Conservation (phyloP, 2,797 vertebrate species). For the Pampus argenteus region DNA sequence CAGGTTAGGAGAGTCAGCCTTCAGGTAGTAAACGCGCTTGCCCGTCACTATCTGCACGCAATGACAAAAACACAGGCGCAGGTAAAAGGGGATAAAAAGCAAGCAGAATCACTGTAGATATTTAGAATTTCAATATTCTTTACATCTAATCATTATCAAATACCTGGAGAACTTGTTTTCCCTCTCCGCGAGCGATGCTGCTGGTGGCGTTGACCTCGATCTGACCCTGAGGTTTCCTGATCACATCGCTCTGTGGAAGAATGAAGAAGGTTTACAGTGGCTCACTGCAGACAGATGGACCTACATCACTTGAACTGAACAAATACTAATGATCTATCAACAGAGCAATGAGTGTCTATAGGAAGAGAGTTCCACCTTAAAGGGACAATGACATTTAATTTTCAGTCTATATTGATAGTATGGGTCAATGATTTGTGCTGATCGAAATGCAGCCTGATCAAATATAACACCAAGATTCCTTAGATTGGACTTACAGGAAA, state of each 20-base stretch:
- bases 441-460: too few relatives aligned
- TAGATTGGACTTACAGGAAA: too few relatives aligned
- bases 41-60: constrained; percentile 90
- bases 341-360: too few relatives aligned
- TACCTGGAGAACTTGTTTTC: constrained; percentile 98
- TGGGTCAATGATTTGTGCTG: too few relatives aligned
- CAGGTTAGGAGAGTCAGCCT: constrained; percentile 97
- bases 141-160: background rate
- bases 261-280: background rate
- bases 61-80: background rate
- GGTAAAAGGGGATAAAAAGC: background rate
- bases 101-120: background rate
- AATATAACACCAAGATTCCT: too few relatives aligned
- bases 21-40: constrained; percentile 92
- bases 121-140: background rate
- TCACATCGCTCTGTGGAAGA: constrained; percentile 92
- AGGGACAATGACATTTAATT: too few relatives aligned
- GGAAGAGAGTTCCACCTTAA: too few relatives aligned
- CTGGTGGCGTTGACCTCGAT: constrained; percentile 94
- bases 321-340: background rate
- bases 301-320: background rate
- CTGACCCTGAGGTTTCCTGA: constrained; percentile 96
- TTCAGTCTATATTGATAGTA: too few relatives aligned
- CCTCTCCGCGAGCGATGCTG: constrained; percentile 92
- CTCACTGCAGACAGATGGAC: background rate